These are phyloP conservation scores for Eupithecia insigniata DNA, from an alignment of 2,888 invertebrate genomes.

Conservation along the genomic window DNA sequence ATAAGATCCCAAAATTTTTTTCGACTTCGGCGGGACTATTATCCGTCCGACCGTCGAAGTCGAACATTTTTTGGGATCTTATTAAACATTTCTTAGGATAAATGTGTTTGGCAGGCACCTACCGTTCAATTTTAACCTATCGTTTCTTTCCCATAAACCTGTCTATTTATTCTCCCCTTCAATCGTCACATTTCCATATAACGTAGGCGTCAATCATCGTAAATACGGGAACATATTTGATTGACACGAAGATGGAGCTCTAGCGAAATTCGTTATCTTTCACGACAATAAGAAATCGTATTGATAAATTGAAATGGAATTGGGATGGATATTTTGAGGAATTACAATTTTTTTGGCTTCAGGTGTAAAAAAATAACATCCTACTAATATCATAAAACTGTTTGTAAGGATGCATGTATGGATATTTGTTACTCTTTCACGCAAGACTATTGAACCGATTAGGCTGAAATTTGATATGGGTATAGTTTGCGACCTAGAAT, in stretches of 20 bases:
- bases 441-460: too few species aligned
- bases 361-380: background rate
- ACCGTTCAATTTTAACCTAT: background rate
- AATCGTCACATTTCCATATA: constrained; percentile 26
- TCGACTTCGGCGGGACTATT: too few species aligned
- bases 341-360: background rate
- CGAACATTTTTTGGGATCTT: too few species aligned
- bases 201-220: constrained; percentile 28
- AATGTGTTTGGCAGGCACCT: background rate
- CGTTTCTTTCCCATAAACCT: background rate
- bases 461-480: too few species aligned
- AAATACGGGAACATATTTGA: constrained; percentile 29
- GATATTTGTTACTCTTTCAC: too few species aligned
- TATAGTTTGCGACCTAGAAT: too few species aligned
- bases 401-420: too few species aligned
- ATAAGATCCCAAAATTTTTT: too few species aligned
- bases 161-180: background rate
- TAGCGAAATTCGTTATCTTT: constrained; percentile 30
- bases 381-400: too few species aligned
- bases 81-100: too few species aligned
- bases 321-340: background rate
- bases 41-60: too few species aligned
- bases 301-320: constrained; percentile 6
- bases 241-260: constrained; percentile 29
- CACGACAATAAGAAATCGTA: constrained; percentile 24